Base-by-base conservation (phyloP, 2,888 invertebrate genomes). In the Patella ulyssiponensis region DNA sequence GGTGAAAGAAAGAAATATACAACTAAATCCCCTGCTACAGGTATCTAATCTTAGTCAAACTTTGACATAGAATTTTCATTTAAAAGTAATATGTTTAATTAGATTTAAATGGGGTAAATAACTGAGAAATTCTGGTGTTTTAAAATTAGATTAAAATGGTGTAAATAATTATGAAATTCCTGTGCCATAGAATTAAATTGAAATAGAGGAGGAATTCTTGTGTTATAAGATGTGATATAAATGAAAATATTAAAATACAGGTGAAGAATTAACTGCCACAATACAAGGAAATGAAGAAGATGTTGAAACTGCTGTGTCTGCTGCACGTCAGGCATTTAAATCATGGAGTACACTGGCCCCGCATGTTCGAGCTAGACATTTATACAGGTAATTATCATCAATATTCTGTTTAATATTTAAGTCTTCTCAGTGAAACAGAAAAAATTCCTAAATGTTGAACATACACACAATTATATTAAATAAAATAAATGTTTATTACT, bases 21-120 rank as follows among this genome's bases (percentile, higher is more conserved):
- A 71, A 88, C 89, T n/a, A 90, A 88, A 77, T 89, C 89, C 74
- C 91, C 91, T 44, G 85, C 90, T n/a, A 91, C 89, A 82, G 91
- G 91, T 91, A 77, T 51, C 23, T 51, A 17, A 27, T 9, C 17
- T 71, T 2, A 71, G 7, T 44, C 9, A 9, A 44, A 0, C 7
- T 44, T 44, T 1, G 9, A 44, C 44, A 44, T 9, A 44, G 44
- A 44, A 44, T 44, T 9, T 33, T 44, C 44, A 44, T 44, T 44
- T 44, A 44, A 44, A 44, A 44, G 44, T 44, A 9, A 44, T 44
- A 44, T 44, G 7, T 44, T 3, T 0, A 44, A 44, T 44, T 44
- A 44, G 44, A 44, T 9, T 44, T 7, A 44, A 44, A 44, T 44
- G 44, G 44, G 9, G 44, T 44, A 44, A 44, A 44, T 44, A 9